phyloP scores from a whole-genome alignment of 35 echinoderm and acorn worm species.

The Heliocidaris tuberculata region DNA sequence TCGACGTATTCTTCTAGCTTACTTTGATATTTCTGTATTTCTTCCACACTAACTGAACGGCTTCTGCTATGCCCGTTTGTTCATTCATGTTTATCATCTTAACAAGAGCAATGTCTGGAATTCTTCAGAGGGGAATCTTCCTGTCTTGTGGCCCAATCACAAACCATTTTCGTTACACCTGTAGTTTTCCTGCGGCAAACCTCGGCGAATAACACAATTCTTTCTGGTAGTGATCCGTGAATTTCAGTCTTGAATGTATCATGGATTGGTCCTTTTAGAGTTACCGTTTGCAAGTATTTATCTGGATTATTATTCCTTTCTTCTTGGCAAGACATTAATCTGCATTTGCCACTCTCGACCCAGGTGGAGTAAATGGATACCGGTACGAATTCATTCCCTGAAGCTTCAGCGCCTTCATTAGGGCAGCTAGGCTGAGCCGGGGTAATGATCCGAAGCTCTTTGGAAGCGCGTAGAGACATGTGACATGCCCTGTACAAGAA shows the following conservation, averaged over 20 bases:
- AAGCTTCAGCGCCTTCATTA: too few species aligned
- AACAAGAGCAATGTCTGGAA: not conserved
- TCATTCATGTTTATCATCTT: not conserved
- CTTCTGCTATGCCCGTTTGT: not conserved
- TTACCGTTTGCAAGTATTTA: not conserved
- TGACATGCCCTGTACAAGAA: too few species aligned
- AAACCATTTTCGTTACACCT: not conserved
- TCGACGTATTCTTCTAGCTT: not conserved
- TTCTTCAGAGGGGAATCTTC: not conserved
- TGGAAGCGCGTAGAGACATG: too few species aligned
- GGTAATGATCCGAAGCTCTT: too few species aligned
- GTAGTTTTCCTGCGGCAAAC: not conserved
- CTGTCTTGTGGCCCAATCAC: not conserved
- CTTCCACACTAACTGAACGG: not conserved
- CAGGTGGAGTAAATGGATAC: too few species aligned
- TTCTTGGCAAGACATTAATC: too few species aligned
- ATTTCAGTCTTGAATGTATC: not conserved
- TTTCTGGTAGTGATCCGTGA: not conserved
- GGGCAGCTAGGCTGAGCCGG: too few species aligned
- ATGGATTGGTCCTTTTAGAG: not conserved
- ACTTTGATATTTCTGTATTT: too few species aligned
- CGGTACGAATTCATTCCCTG: too few species aligned
- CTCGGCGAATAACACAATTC: not conserved
- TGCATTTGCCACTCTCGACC: too few species aligned
- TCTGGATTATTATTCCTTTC: not conserved